phyloP scores from a whole-genome alignment of 1,140 invertebrate species.

The Pachypeltis micranthus region DNA sequence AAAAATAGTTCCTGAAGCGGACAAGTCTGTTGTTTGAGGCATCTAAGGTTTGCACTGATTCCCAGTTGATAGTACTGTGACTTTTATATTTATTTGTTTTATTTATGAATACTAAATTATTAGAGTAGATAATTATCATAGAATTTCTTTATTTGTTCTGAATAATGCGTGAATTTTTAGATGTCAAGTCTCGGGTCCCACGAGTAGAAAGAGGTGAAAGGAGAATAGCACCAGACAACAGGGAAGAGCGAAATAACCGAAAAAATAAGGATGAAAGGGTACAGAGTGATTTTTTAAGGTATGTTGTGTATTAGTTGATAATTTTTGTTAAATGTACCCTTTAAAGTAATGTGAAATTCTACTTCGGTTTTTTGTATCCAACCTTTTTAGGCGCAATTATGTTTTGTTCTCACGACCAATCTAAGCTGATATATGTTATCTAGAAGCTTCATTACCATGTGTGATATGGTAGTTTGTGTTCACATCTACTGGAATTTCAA shows the following conservation, averaged over 20 bases:
- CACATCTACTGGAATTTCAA: not conserved
- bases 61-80: too few species aligned
- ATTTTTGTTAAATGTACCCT: not conserved
- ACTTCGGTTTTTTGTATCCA: too few species aligned
- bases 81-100: too few species aligned
- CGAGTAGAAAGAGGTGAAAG: constrained; percentile 11
- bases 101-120: not conserved
- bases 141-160: not conserved
- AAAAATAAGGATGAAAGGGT: constrained; percentile 54
- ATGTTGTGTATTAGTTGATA: not conserved
- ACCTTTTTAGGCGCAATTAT: too few species aligned
- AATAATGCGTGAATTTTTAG: not conserved
- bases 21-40: too few species aligned
- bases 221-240: constrained; percentile 44
- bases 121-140: not conserved
- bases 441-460: not conserved
- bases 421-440: not conserved
- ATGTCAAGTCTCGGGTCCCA: constrained; percentile 17
- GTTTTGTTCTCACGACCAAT: not conserved
- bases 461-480: not conserved
- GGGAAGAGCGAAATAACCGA: constrained; percentile 60
- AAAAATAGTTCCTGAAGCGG: too few species aligned
- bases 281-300: constrained; percentile 33
- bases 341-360: not conserved
- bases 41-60: too few species aligned